Percentiles rank a stretch among this genome's conserved stretches.
Conservation (phyloP, 2,888 invertebrate genomes). For the Lasioglossum oenotherae region DNA sequence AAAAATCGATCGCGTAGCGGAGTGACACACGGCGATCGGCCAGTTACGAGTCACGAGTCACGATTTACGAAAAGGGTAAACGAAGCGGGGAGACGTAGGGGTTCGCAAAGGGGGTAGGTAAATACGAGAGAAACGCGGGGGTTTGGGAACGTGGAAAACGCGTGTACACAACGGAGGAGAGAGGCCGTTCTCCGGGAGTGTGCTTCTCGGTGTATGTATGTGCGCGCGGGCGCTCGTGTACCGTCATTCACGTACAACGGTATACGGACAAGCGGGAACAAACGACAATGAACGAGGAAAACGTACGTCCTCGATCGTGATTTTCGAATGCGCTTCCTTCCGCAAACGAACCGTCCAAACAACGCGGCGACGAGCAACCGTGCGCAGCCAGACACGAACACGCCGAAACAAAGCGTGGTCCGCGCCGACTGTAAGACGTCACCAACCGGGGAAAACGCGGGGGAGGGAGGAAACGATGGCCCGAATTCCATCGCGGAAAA, state of each 20-base stretch:
- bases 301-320: slow-evolving; percentile 68
- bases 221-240: slow-evolving; percentile 31
- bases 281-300: slow-evolving; percentile 43
- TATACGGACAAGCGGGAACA: slow-evolving; percentile 40
- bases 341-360: slow-evolving; percentile 70
- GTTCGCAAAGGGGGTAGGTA: slow-evolving; percentile 54
- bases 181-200: background rate
- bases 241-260: slow-evolving; percentile 46
- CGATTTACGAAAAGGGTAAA: slow-evolving; percentile 68
- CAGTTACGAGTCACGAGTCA: slow-evolving; percentile 46
- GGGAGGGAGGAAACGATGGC: slow-evolving; percentile 50
- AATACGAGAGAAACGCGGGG: slow-evolving; percentile 60
- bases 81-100: slow-evolving; percentile 61
- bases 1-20: slow-evolving; percentile 51
- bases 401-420: slow-evolving; percentile 52
- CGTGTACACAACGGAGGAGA: slow-evolving; percentile 42
- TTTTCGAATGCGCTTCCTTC: slow-evolving; percentile 69
- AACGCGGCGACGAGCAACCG: slow-evolving; percentile 46
- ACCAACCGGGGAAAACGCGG: background rate
- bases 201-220: background rate
- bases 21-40: slow-evolving; percentile 40
- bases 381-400: slow-evolving; percentile 23
- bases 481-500: slow-evolving; percentile 73
- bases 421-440: slow-evolving; percentile 32
- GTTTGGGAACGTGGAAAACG: slow-evolving; percentile 59